A percentile compares a stretch with the other conserved stretches of the same genome.
Evolutionary conservation across 2,888 invertebrate species (phyloP).

Genomic region (Megamerina dolium): DNA sequence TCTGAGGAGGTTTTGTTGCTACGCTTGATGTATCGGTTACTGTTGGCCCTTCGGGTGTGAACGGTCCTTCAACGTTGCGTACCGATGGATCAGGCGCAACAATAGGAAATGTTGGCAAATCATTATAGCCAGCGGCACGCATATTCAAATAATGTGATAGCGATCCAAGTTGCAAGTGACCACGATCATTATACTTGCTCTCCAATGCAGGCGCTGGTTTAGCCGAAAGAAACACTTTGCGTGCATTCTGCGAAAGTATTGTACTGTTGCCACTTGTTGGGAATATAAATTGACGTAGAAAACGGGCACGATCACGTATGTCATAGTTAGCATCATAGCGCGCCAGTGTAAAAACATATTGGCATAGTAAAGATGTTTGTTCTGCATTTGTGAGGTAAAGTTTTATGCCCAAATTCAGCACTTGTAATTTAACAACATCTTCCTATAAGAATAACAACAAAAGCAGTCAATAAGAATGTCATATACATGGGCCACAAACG

Average conservation of each 20-base stretch:
- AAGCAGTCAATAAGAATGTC: background rate
- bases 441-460: slow-evolving; percentile 54
- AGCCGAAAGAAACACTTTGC: slow-evolving; percentile 79
- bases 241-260: slow-evolving; percentile 63
- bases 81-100: slow-evolving; percentile 67
- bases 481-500: background rate
- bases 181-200: slow-evolving; percentile 76
- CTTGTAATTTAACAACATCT: slow-evolving; percentile 92
- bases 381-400: slow-evolving; percentile 81
- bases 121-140: slow-evolving; percentile 80
- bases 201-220: slow-evolving; percentile 92
- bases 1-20: slow-evolving; percentile 24
- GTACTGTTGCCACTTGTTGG: slow-evolving; percentile 51
- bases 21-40: slow-evolving; percentile 33
- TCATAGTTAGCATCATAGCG: slow-evolving; percentile 98
- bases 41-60: slow-evolving; percentile 35
- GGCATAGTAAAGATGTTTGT: slow-evolving; percentile 79
- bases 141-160: slow-evolving; percentile 90
- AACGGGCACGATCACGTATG: slow-evolving; percentile 89
- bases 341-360: slow-evolving; percentile 90
- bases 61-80: slow-evolving; percentile 60
- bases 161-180: slow-evolving; percentile 88
- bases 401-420: slow-evolving; percentile 91
- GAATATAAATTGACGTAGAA: slow-evolving; percentile 76
- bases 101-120: slow-evolving; percentile 78